Evolutionary conservation across 37 sponge, comb jelly and placozoan species (phyloP).

Genomic region (Diacarnus erythraeanus): DNA sequence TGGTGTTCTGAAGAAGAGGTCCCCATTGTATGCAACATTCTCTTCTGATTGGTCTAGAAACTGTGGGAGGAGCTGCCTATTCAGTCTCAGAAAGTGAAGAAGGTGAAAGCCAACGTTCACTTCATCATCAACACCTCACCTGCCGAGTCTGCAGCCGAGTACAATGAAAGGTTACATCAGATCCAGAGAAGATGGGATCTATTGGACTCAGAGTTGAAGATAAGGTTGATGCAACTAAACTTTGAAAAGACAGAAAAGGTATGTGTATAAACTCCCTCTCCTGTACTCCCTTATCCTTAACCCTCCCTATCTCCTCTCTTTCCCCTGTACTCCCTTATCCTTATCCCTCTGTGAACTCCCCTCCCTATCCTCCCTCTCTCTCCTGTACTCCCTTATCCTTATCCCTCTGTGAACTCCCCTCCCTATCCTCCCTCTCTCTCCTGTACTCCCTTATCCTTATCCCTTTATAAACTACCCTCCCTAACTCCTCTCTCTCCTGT

Average conservation of each 20-base stretch:
- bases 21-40: too few species aligned
- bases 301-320: neutral
- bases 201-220: neutral
- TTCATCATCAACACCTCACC: conserved; percentile 9
- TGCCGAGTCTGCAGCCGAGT: neutral
- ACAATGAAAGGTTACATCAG: neutral
- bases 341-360: too few species aligned
- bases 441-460: too few species aligned
- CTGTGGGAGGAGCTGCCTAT: conserved; percentile 1
- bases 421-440: too few species aligned
- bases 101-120: conserved; percentile 18
- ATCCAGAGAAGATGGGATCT: conserved; percentile 17
- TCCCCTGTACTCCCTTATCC: too few species aligned
- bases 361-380: too few species aligned
- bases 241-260: conserved; percentile 43
- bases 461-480: too few species aligned
- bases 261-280: neutral
- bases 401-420: too few species aligned
- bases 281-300: neutral
- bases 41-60: too few species aligned
- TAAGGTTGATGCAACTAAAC: conserved; percentile 13
- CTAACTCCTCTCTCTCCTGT: too few species aligned
- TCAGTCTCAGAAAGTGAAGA: conserved; percentile 26
- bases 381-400: too few species aligned
- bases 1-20: too few species aligned